These are phyloP conservation scores for Sphinx pinastri DNA, from an alignment of 2,888 invertebrate genomes.

Conservation along the genomic window DNA sequence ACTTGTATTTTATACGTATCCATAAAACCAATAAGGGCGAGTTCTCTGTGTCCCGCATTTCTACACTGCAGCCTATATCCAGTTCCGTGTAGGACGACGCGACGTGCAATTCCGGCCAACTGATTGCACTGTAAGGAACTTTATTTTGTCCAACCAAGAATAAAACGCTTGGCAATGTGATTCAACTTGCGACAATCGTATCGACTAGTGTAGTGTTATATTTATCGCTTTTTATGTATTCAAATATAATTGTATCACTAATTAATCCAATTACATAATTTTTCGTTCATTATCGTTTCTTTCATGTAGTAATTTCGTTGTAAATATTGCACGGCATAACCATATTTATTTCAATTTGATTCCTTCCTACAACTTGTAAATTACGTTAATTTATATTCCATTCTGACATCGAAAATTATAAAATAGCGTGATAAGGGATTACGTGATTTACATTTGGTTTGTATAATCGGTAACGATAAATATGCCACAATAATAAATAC, in stretches of 20 bases:
- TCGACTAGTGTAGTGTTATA: neutral
- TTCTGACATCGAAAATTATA: constrained; percentile 29
- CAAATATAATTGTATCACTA: neutral
- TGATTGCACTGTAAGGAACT: neutral
- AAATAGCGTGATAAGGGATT: constrained; percentile 32
- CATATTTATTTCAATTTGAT: constrained; percentile 14
- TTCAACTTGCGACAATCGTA: neutral
- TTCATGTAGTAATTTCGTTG: neutral
- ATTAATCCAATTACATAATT: constrained; percentile 9
- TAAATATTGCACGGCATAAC: constrained; percentile 7
- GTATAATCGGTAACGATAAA: neutral
- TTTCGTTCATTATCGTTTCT: neutral
- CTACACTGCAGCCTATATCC: no score
- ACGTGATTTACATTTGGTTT: neutral
- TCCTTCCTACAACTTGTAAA: constrained; percentile 4
- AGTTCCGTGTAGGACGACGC: no score
- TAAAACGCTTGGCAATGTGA: neutral
- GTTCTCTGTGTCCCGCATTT: no score
- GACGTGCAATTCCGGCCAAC: neutral
- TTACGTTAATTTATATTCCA: constrained; percentile 20
- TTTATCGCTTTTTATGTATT: neutral
- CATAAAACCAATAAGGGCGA: no score
- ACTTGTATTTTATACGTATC: no score
- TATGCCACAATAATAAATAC: neutral
- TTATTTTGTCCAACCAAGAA: neutral